Evolutionary conservation across 2,797 vertebrate species (phyloP).

Genomic region (Cephalopachus bancanus): DNA sequence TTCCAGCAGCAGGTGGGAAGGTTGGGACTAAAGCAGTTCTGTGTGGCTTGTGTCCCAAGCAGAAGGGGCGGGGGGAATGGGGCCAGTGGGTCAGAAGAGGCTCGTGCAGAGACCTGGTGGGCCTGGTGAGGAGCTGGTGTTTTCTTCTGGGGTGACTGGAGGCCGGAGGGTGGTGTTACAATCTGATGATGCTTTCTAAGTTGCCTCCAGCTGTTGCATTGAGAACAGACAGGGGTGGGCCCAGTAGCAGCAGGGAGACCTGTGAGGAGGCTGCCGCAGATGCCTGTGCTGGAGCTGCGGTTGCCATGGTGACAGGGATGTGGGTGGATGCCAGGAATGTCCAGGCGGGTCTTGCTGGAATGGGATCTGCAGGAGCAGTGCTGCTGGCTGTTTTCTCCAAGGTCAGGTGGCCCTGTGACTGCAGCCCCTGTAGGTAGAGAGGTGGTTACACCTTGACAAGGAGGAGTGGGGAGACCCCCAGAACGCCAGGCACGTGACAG

Average conservation of each 20-base stretch:
- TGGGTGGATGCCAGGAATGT: conserved; percentile 60
- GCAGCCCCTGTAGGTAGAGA: background rate
- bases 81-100: background rate
- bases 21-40: background rate
- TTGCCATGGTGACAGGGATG: conserved; percentile 18
- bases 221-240: background rate
- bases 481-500: background rate
- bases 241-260: conserved; percentile 20
- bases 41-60: background rate
- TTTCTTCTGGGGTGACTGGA: background rate
- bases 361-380: background rate
- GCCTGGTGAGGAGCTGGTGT: background rate
- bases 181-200: background rate
- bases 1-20: background rate
- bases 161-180: background rate
- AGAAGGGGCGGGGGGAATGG: background rate
- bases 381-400: background rate
- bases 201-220: background rate
- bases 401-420: background rate
- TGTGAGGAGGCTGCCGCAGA: background rate
- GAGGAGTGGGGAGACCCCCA: background rate
- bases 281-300: background rate
- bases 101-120: background rate
- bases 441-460: background rate
- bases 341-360: background rate